Percentiles rank a stretch among this genome's conserved stretches.
Conservation (phyloP, 2,113 vertebrate species). For the Cheirogaleus medius region DNA sequence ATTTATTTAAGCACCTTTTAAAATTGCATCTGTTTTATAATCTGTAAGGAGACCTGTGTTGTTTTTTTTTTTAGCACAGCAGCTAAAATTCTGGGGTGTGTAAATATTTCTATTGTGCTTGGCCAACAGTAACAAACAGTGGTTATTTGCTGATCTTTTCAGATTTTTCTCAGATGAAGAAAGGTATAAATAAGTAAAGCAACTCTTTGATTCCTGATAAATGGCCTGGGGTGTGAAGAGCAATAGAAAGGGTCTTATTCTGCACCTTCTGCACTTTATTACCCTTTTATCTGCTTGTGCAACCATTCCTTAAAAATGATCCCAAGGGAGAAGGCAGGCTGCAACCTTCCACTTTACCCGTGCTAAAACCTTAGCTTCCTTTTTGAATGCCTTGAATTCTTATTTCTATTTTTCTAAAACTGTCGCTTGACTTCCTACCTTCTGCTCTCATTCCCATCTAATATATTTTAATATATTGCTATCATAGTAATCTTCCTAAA, state of each 20-base stretch:
- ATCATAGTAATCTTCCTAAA: neutral
- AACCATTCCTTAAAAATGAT: neutral
- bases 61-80: neutral
- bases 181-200: conserved; percentile 61
- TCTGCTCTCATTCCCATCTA: neutral
- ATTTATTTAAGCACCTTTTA: conserved; percentile 55
- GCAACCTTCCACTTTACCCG: neutral
- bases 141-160: conserved; percentile 58
- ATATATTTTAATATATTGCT: neutral
- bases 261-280: neutral
- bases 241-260: neutral
- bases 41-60: conserved; percentile 8
- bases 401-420: neutral
- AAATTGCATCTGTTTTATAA: neutral
- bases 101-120: conserved; percentile 37
- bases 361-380: neutral
- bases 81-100: neutral
- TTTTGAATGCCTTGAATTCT: neutral
- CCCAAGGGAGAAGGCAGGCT: neutral
- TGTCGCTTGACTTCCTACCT: neutral
- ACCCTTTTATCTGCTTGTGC: neutral
- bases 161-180: conserved; percentile 26
- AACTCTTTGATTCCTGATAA: conserved; percentile 55
- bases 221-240: neutral
- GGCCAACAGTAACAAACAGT: neutral